Conservation (phyloP, 2,888 invertebrate species). For the Meganola albula region DNA sequence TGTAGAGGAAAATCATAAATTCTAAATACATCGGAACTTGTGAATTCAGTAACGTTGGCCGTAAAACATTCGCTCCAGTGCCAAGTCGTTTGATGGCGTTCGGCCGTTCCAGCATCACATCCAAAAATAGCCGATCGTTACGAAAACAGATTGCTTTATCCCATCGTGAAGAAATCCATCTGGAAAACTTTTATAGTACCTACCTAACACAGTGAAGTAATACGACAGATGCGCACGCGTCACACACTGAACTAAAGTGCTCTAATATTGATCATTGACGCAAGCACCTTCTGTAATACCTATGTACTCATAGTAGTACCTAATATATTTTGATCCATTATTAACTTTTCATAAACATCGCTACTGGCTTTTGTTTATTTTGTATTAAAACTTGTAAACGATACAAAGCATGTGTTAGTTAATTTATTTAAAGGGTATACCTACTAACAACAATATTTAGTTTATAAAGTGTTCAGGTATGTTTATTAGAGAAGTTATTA, state of each 20-base stretch:
- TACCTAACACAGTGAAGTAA: conserved; percentile 24
- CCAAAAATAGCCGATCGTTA: conserved; percentile 60
- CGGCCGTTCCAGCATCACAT: conserved; percentile 67
- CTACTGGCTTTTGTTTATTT: too few species aligned
- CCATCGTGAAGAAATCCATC: conserved; percentile 33
- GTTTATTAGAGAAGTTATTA: too few species aligned
- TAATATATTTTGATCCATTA: too few species aligned
- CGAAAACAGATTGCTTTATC: conserved; percentile 49
- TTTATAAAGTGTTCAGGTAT: too few species aligned
- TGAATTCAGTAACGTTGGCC: conserved; percentile 59
- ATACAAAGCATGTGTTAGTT: too few species aligned
- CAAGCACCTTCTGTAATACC: too few species aligned
- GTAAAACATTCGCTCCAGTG: conserved; percentile 69
- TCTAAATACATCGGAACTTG: conserved; percentile 28
- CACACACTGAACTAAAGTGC: conserved; percentile 21
- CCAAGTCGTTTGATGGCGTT: conserved; percentile 65
- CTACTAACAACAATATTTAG: too few species aligned
- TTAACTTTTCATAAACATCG: too few species aligned
- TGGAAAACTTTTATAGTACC: conserved; percentile 41
- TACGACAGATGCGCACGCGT: conserved; percentile 28
- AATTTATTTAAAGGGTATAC: too few species aligned
- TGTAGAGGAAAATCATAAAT: conserved; percentile 15
- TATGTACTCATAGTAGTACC: too few species aligned
- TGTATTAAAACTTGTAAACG: too few species aligned
- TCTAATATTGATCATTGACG: conserved; percentile 23